Conservation (phyloP, 2,888 invertebrate genomes). For the Liodrosophila aerea region DNA sequence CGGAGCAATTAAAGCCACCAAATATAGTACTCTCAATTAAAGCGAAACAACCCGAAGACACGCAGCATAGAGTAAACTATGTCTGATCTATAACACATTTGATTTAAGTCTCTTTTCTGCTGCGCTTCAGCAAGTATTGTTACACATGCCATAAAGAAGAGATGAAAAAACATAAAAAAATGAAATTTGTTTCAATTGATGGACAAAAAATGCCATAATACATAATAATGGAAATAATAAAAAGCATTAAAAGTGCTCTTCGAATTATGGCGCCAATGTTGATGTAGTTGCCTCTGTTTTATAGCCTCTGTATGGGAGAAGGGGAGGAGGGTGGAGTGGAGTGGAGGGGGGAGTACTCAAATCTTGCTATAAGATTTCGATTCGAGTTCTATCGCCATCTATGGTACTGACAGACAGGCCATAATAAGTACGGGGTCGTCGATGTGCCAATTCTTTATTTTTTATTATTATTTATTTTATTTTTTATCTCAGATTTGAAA, state of each 20-base stretch:
- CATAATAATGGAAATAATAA: conserved; percentile 32
- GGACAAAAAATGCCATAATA: conserved; percentile 23
- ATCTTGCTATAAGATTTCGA: conserved; percentile 11
- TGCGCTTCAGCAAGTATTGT: conserved; percentile 22
- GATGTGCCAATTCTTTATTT: conserved; percentile 47
- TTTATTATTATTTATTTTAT: conserved; percentile 15
- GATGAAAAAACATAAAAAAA: conserved; percentile 11
- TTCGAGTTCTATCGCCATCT: conserved; percentile 63
- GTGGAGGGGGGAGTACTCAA: conserved; percentile 2
- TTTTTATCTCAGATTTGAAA: conserved; percentile 19
- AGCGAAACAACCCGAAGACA: conserved; percentile 6
- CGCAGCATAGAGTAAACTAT: conserved; percentile 14
- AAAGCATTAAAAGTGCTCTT: conserved; percentile 16
- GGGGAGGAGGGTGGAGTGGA: background rate
- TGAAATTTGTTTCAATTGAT: background rate
- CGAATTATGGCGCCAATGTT: conserved; percentile 54
- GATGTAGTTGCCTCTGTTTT: conserved; percentile 30
- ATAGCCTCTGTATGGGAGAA: conserved; percentile 7
- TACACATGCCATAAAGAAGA: conserved; percentile 33
- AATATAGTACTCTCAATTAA: conserved; percentile 22
- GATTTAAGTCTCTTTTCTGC: conserved; percentile 5
- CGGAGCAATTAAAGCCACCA: background rate
- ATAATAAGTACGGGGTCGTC: conserved; percentile 70
- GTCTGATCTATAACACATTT: background rate
- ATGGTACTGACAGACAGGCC: conserved; percentile 49